Conservation (phyloP, 1,140 invertebrate species). For the Cotesia vestalis region DNA sequence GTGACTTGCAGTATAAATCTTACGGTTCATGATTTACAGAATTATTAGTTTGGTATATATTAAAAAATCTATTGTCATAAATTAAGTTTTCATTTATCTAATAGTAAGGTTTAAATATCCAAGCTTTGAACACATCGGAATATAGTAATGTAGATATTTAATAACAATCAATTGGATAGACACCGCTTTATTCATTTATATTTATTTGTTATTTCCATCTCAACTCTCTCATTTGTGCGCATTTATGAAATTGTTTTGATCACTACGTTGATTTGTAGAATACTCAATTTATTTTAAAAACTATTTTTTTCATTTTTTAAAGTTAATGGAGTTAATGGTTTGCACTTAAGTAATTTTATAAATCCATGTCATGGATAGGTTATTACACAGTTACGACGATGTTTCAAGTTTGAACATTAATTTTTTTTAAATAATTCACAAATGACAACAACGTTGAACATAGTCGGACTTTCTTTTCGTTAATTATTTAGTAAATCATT, state of each 20-base stretch:
- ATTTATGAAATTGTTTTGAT: no score
- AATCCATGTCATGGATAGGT: no score
- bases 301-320: no score
- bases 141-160: constrained; percentile 47
- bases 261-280: no score
- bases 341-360: no score
- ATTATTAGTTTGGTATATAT: background rate
- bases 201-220: background rate
- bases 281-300: no score
- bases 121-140: constrained; percentile 61
- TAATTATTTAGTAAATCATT: constrained; percentile 30
- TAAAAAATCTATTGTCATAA: background rate
- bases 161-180: background rate
- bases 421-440: constrained; percentile 1
- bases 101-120: constrained; percentile 28
- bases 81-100: constrained; percentile 21
- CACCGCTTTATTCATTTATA: background rate
- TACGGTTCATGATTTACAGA: background rate
- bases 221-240: no score
- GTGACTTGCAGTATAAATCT: background rate
- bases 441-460: background rate
- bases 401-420: background rate
- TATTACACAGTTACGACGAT: background rate
- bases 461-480: constrained; percentile 14
- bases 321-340: no score